These are phyloP conservation scores for Drosophila pseudotakahashii DNA, from an alignment of 2,888 invertebrate genomes.

Conservation along the genomic window DNA sequence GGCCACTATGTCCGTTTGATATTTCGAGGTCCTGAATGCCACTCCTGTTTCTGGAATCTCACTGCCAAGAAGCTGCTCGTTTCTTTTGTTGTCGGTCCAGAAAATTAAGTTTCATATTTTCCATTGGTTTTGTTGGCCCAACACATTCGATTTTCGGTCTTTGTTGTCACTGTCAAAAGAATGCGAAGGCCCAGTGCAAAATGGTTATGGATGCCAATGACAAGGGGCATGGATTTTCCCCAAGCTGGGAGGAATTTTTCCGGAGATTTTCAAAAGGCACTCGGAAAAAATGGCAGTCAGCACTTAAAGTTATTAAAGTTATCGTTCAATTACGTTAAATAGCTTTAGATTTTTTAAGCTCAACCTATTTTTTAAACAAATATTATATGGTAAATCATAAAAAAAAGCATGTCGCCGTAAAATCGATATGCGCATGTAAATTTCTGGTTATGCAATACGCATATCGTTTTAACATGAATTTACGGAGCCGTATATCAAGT, in stretches of 20 bases:
- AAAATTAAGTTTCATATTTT: constrained; percentile 15
- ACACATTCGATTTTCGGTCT: constrained; percentile 2
- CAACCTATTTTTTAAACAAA: too few relatives aligned
- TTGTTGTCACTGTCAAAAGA: constrained; percentile 7
- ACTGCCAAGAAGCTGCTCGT: not conserved
- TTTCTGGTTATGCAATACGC: too few relatives aligned
- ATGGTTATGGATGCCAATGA: constrained; percentile 28
- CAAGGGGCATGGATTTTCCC: too few relatives aligned
- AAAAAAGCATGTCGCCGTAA: too few relatives aligned
- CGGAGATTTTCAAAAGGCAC: not conserved
- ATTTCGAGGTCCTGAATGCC: not conserved
- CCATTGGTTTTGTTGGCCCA: not conserved
- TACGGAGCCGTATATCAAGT: too few relatives aligned
- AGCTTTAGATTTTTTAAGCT: too few relatives aligned
- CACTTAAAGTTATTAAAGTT: too few relatives aligned
- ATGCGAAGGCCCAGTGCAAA: constrained; percentile 9
- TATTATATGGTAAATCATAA: too few relatives aligned
- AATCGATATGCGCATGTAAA: too few relatives aligned
- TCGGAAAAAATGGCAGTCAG: not conserved
- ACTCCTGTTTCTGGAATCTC: not conserved
- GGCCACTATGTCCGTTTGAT: not conserved
- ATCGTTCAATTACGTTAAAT: too few relatives aligned
- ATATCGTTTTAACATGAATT: too few relatives aligned
- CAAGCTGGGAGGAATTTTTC: too few relatives aligned
- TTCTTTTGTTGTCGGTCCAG: not conserved